Base-by-base conservation (phyloP, 2,888 invertebrate genomes). In the Clistopyga incitator region DNA sequence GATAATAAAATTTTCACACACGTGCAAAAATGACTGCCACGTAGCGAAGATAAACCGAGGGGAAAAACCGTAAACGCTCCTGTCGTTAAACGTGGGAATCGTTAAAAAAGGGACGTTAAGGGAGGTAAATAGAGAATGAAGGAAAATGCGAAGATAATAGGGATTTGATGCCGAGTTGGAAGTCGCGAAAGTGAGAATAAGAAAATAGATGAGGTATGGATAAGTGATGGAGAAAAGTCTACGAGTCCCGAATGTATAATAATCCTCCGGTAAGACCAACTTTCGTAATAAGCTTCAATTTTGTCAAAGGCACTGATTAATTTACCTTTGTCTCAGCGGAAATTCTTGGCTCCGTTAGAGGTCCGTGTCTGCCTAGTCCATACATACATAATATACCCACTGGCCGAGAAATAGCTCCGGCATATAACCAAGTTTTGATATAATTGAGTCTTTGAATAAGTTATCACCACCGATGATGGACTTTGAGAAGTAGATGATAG, bases 31-130 rank as follows among this genome's bases (percentile, higher is more conserved):
- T 18, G 52, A 29, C 38, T 38, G 52, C 38, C 18, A 50, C 50
- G 50, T 23, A 23, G 34, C 11, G 52, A 10, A 56, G 42, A 56
- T 77, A 77, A 77, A 77, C 52, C 56, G 56, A 18, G 45, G 13
- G 56, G 29, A 11, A 47, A 68, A 47, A n/a, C 18, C 56, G 34
- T 67, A 38, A 68, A 68, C 34, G 67, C 34, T 68, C 50, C 29
- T 34, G 68, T 77, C 77, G 59, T 77, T 77, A 67, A 76, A 65
- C 68, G 78, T 65, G 68, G 13, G 15, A 42, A 34, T 15, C 47
- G 67, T n/a, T 38, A 56, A 75, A 52, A 71, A 77, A 67, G 50
- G 11, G 45, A 20, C 42, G 56, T 13, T 18, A 25, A 34, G 56
- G 38, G 10, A 54, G 15, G 34, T 50, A 64, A 75, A 18, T 75